Conservation (phyloP, 64 coral and sea anemone species). For the Actinia equina region DNA sequence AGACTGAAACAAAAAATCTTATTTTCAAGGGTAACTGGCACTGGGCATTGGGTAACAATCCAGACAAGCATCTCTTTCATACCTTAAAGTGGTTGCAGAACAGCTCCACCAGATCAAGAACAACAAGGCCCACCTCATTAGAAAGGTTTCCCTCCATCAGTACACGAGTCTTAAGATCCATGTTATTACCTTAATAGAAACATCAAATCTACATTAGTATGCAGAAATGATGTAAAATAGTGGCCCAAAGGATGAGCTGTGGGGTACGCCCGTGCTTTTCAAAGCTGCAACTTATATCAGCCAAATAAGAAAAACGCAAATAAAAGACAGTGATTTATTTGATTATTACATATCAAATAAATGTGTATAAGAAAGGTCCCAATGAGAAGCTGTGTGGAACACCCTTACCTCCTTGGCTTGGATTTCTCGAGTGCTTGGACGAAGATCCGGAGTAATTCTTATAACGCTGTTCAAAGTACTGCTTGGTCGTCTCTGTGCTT, state of each 20-base stretch:
- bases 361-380: not conserved
- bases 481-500: conserved; percentile 71
- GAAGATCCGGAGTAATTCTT: conserved; percentile 55
- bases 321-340: too few relatives aligned
- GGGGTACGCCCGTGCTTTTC: not conserved
- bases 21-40: too few relatives aligned
- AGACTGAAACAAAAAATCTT: too few relatives aligned
- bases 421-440: conserved; percentile 45
- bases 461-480: conserved; percentile 84
- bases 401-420: conserved; percentile 64
- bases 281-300: not conserved
- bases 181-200: conserved; percentile 28
- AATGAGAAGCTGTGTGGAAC: not conserved
- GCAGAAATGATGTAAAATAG: not conserved
- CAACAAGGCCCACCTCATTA: conserved; percentile 89
- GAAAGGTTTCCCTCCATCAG: conserved; percentile 89
- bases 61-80: not conserved
- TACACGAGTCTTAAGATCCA: conserved; percentile 69
- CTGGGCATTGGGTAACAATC: too few relatives aligned
- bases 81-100: conserved; percentile 97
- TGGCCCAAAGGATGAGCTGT: not conserved
- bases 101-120: conserved; percentile 85
- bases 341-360: too few relatives aligned
- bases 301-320: not conserved
- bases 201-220: not conserved